Percentiles rank a stretch among this genome's conserved stretches.
Evolutionary conservation across 2,113 vertebrate species (phyloP).

Genomic region (Carassius gibelio): DNA sequence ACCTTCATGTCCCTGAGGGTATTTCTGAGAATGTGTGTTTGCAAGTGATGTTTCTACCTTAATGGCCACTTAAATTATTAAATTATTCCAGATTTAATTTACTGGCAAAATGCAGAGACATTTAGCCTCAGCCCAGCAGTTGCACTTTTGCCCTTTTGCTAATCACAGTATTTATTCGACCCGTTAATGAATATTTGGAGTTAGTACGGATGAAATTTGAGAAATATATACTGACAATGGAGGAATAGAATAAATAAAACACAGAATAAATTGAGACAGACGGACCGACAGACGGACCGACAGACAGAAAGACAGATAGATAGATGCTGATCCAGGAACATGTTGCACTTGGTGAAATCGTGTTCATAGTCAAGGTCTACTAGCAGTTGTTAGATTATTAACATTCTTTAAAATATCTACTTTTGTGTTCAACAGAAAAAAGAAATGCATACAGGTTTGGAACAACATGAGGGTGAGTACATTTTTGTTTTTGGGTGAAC

Average conservation of each 20-base stretch:
- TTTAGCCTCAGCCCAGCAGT: not conserved
- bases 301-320: too few relatives aligned
- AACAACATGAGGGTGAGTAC: too few relatives aligned
- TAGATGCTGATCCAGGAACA: too few relatives aligned
- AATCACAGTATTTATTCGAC: slow-evolving; percentile 5
- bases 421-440: not conserved
- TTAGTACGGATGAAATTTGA: not conserved
- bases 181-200: slow-evolving; percentile 18
- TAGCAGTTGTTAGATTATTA: not conserved
- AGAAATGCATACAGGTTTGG: too few relatives aligned
- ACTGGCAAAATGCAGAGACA: slow-evolving; percentile 13
- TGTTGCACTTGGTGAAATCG: too few relatives aligned
- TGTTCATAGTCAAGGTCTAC: too few relatives aligned
- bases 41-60: slow-evolving; percentile 4
- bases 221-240: not conserved
- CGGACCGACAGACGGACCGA: too few relatives aligned
- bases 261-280: not conserved
- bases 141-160: slow-evolving; percentile 22
- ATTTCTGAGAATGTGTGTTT: not conserved
- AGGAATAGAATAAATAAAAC: not conserved
- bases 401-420: not conserved
- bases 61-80: not conserved
- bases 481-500: too few relatives aligned
- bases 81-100: slow-evolving; percentile 36
- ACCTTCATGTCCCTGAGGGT: not conserved